Evolutionary conservation across 2,113 vertebrate genomes (phyloP).

Genomic region (Corvus cornix): DNA sequence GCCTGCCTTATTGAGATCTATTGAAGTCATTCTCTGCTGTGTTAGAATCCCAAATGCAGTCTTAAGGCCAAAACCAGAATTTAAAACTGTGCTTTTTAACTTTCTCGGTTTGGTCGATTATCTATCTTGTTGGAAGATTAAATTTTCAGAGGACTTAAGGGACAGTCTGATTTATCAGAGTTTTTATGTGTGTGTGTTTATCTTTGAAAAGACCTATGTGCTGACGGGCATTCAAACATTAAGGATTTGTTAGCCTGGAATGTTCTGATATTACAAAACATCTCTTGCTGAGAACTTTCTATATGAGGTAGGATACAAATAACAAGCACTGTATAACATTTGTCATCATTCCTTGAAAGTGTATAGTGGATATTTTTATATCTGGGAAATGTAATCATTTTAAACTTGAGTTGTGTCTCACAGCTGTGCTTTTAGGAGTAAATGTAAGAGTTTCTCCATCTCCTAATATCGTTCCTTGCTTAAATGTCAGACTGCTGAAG

Average conservation of each 20-base stretch:
- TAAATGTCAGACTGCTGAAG: neutral
- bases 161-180: neutral
- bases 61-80: slow-evolving; percentile 35
- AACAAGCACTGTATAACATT: neutral
- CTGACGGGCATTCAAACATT: neutral
- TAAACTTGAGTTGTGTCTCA: neutral
- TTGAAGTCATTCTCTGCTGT: neutral
- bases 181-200: neutral
- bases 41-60: neutral
- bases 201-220: neutral
- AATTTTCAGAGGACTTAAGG: neutral
- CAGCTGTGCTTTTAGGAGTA: neutral
- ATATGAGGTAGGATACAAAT: neutral
- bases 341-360: neutral
- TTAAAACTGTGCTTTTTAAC: neutral
- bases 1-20: neutral
- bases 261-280: neutral
- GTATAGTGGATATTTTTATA: neutral
- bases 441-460: neutral
- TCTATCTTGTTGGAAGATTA: neutral
- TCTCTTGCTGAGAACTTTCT: neutral
- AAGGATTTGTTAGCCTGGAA: neutral
- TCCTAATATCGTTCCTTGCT: neutral
- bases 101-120: neutral
- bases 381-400: neutral